Evolutionary conservation across 53 echinoderm and acorn worm species (phyloP), one percentile per base, ranked within the genome.

Genomic region (Henricia sp.): DNA sequence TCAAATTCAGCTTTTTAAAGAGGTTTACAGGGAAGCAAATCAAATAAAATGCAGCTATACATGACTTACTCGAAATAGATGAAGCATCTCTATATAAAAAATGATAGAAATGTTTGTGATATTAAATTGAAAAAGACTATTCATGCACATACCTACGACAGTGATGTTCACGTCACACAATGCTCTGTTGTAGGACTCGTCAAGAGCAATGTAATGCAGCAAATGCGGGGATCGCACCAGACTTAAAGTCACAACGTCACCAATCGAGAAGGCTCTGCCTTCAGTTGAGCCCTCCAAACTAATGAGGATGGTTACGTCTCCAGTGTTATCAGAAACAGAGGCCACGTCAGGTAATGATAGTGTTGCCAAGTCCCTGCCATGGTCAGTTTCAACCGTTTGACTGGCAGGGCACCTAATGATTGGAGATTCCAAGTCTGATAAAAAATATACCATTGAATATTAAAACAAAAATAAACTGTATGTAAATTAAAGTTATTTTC

Each of bases 241-340:
- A 30, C 67, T 67, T 21, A 67, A 38, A n/a, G 32, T 67, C 37
- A 67, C n/a, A 2, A 26, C 40, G 12, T 67, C 67, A 28, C 39
- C 39, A 3, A 17, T 40, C 16, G 23, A 29, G 28, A 38, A 67
- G 20, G 17, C 33, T 29, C 27, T 1, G 27, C 10, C 3, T 23
- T 56, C 25, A 9, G 16, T 17, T 33, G 67, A 37, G 23, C 38
- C 39, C 3, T 67, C 67, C 12, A 67, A 19, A 23, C 39, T 39
- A 28, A 67, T 67, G 23, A 23, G n/a, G 20, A 38, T 20, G 17
- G 67, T 19, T 6, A 67, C 67, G 1, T 3, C 21, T 17, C 67
- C 67, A 11, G 67, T 13, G 39, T 38, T 67, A 24, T 67, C 67
- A 67, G 67, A 67, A 17, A 38, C 39, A 38, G 40, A 67, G 19